Evolutionary conservation across 2,113 vertebrate genomes (phyloP).

Genomic region (Dendropsophus ebraccatus): DNA sequence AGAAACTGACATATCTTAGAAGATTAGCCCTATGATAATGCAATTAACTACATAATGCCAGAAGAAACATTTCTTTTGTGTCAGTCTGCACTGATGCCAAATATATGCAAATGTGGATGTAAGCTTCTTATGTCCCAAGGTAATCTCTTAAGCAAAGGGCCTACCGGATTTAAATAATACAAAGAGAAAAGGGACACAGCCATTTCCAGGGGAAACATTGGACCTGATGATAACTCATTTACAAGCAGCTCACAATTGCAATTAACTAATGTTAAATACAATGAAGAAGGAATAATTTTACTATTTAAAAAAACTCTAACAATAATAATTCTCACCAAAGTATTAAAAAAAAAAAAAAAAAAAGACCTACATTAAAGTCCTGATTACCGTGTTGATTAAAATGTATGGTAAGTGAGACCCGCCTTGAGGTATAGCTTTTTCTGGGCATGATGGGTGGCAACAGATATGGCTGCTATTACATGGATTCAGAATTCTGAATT

Average conservation of each 20-base stretch:
- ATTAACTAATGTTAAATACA: not conserved
- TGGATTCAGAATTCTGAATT: not conserved
- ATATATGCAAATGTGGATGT: constrained; percentile 55
- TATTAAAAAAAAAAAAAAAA: not conserved
- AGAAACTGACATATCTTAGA: constrained; percentile 47
- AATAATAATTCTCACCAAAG: not conserved
- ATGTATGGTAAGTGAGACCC: not conserved
- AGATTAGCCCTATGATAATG: constrained; percentile 57
- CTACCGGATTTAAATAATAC: constrained; percentile 49
- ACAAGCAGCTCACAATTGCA: constrained; percentile 7
- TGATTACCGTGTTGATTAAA: not conserved
- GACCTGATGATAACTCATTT: constrained; percentile 48
- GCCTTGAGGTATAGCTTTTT: not conserved
- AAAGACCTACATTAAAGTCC: not conserved
- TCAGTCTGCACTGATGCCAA: constrained; percentile 40
- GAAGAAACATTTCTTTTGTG: constrained; percentile 49
- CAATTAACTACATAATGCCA: constrained; percentile 55
- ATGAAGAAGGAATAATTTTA: not conserved
- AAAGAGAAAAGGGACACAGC: constrained; percentile 43
- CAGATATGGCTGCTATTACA: not conserved
- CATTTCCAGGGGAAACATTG: constrained; percentile 41
- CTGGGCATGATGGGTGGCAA: not conserved
- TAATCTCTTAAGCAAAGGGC: constrained; percentile 57
- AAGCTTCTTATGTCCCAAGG: constrained; percentile 53
- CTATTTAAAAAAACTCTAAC: not conserved